phyloP scores from a whole-genome alignment of 2,888 invertebrate genomes.

The Nomada ferruginata region DNA sequence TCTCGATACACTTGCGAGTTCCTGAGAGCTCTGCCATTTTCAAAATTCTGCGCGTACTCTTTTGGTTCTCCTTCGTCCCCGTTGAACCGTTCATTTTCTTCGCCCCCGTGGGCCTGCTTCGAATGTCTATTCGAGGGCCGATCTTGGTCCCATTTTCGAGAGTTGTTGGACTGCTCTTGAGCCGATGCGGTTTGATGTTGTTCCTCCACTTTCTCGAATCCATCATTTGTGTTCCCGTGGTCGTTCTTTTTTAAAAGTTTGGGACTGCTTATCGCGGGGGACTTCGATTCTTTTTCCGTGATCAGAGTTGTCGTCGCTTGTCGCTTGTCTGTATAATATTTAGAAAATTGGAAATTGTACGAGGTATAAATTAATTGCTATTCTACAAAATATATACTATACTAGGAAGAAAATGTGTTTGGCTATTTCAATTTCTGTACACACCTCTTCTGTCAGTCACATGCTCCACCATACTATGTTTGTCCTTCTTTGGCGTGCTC shows the following conservation, averaged over 20 bases:
- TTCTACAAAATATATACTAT: neutral
- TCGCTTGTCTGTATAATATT: constrained; percentile 53
- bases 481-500: constrained; percentile 73
- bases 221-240: constrained; percentile 64
- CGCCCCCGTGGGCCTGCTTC: constrained; percentile 39
- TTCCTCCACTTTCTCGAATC: constrained; percentile 70
- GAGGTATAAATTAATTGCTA: neutral
- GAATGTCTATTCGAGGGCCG: constrained; percentile 24
- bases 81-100: constrained; percentile 59
- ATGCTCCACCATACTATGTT: constrained; percentile 73
- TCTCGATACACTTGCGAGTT: constrained; percentile 70
- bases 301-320: constrained; percentile 58
- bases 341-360: neutral
- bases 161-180: constrained; percentile 7
- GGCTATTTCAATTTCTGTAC: neutral
- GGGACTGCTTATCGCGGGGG: constrained; percentile 34
- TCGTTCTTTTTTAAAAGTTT: constrained; percentile 24
- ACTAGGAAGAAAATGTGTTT: too few relatives aligned
- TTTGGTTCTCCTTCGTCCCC: constrained; percentile 74
- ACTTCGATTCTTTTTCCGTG: constrained; percentile 73
- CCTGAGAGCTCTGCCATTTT: constrained; percentile 72
- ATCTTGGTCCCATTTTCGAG: constrained; percentile 42
- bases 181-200: constrained; percentile 29
- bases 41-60: constrained; percentile 77
- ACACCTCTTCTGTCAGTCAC: constrained; percentile 77